Conservation (phyloP, 2,888 invertebrate species). For the Calameuta filiformis region DNA sequence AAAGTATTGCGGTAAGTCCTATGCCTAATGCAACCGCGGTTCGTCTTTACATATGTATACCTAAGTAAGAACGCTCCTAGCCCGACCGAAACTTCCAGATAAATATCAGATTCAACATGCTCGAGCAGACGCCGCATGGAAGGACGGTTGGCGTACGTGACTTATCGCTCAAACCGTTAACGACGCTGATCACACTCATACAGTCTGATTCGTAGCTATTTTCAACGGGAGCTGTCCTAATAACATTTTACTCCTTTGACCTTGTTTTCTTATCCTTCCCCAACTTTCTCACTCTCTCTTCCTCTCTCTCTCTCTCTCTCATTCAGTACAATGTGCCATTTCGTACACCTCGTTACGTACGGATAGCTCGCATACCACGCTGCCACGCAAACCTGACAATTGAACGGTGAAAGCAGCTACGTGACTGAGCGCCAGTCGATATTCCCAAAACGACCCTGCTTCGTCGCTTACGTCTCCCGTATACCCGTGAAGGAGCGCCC, state of each 20-base stretch:
- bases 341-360: not conserved
- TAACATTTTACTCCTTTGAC: not conserved
- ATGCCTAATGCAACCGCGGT: not conserved
- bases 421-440: not conserved
- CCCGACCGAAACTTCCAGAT: not conserved
- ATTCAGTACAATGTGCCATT: not conserved
- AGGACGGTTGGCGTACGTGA: not conserved
- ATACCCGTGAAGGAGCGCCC: not conserved
- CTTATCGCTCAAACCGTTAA: not conserved
- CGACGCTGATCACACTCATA: not conserved
- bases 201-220: too few species aligned
- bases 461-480: not conserved
- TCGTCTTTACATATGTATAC: not conserved
- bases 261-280: not conserved
- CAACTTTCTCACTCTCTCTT: not conserved
- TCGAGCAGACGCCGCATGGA: not conserved
- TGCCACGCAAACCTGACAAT: not conserved
- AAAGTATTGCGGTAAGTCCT: not conserved
- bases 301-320: too few species aligned
- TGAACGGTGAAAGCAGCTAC: not conserved
- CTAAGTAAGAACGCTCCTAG: not conserved
- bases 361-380: not conserved
- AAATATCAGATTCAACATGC: not conserved
- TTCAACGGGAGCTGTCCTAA: too few species aligned
- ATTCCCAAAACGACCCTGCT: not conserved